phyloP scores from a whole-genome alignment of 2,113 vertebrate species.

The Aldabrachelys gigantea region DNA sequence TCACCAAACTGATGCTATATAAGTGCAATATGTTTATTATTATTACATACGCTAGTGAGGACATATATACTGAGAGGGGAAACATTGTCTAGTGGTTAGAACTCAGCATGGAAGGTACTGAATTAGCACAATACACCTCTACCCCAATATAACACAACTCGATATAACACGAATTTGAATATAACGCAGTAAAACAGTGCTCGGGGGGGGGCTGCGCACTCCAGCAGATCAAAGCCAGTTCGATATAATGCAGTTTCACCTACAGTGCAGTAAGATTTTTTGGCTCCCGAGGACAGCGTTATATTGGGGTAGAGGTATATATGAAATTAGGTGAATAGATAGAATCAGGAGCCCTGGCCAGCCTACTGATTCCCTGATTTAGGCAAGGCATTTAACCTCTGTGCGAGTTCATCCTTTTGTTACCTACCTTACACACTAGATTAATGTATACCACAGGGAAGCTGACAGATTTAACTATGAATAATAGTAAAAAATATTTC shows the following conservation, averaged over 20 bases:
- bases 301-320: neutral
- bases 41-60: neutral
- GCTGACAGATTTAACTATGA: neutral
- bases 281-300: too few species aligned
- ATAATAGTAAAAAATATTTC: neutral
- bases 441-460: neutral
- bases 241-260: too few species aligned
- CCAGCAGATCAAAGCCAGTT: too few species aligned
- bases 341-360: neutral
- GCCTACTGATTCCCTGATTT: neutral
- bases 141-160: too few species aligned
- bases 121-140: neutral
- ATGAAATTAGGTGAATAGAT: neutral
- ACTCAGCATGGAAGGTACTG: neutral
- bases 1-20: rapidly evolving
- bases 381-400: neutral
- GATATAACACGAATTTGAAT: too few species aligned
- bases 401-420: neutral
- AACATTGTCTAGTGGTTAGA: neutral
- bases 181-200: too few species aligned
- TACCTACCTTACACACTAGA: neutral
- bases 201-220: too few species aligned
- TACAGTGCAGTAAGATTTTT: too few species aligned
- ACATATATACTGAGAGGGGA: neutral
- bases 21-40: neutral